Percentiles rank a stretch among this genome's conserved stretches.
Evolutionary conservation across 2,888 invertebrate genomes (phyloP).

Genomic region (Asteroscopus sphinx): DNA sequence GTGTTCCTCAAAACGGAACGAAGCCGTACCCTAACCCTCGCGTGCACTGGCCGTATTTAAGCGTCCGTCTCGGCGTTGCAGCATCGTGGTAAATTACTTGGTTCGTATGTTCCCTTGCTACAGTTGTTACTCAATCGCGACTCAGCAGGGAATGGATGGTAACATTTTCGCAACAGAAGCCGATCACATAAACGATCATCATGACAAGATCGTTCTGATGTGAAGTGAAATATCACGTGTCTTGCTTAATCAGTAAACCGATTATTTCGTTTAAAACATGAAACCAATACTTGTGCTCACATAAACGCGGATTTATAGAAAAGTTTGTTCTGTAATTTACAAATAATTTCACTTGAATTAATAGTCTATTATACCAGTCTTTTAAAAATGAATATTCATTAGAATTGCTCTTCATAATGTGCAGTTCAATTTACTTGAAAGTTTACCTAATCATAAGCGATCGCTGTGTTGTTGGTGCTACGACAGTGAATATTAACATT

Average conservation of each 20-base stretch:
- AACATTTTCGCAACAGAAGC: conserved; percentile 37
- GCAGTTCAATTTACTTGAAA: conserved; percentile 6
- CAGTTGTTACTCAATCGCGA: conserved; percentile 35
- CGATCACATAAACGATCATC: conserved; percentile 32
- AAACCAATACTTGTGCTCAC: not conserved
- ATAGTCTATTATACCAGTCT: not conserved
- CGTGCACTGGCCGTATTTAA: conserved; percentile 11
- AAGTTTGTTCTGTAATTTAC: not conserved
- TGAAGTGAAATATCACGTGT: conserved; percentile 40
- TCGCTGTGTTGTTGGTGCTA: not conserved
- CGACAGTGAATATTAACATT: not conserved
- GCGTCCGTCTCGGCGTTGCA: conserved; percentile 19
- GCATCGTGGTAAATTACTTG: conserved; percentile 9
- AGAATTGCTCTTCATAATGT: not conserved
- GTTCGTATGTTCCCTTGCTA: conserved; percentile 5
- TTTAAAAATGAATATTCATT: conserved; percentile 14
- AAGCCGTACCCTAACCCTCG: conserved; percentile 16
- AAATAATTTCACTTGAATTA: not conserved
- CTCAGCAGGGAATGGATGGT: conserved; percentile 22
- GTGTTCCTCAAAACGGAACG: conserved; percentile 47
- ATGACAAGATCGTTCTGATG: conserved; percentile 20
- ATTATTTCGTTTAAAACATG: conserved; percentile 7
- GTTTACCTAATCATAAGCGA: not conserved
- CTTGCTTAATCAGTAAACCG: conserved; percentile 23
- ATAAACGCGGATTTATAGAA: conserved; percentile 3